A percentile compares a stretch with the other conserved stretches of the same genome.
phyloP scores from a whole-genome alignment of 2,113 vertebrate species.

The Psittacula cyanocephala region DNA sequence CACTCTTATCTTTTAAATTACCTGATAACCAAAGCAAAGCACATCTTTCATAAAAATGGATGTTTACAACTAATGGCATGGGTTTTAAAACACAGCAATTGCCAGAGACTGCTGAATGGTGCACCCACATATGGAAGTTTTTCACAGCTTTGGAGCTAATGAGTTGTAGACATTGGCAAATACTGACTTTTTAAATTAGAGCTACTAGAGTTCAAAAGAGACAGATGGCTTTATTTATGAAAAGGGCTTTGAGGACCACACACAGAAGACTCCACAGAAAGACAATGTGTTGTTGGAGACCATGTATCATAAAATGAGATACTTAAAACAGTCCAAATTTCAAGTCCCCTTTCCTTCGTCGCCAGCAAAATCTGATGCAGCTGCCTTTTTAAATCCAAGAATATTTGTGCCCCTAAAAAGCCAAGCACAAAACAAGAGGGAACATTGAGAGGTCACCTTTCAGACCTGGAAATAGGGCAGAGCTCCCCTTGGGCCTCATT shows the following conservation, averaged over 20 bases:
- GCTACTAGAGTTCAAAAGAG: conserved; percentile 44
- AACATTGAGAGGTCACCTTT: background rate
- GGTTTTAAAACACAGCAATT: background rate
- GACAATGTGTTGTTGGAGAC: background rate
- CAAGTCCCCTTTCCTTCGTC: background rate
- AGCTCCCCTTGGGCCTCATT: background rate
- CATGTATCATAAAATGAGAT: background rate
- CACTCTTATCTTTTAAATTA: background rate
- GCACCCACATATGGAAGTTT: background rate
- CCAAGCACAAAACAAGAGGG: background rate
- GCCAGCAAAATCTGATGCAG: background rate
- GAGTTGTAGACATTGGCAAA: conserved; percentile 50
- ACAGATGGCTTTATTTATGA: conserved; percentile 55
- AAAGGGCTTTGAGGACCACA: conserved; percentile 20
- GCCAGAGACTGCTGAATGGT: background rate
- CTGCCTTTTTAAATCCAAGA: background rate
- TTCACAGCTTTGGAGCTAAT: conserved; percentile 49
- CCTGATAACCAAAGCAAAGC: background rate
- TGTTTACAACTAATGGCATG: background rate
- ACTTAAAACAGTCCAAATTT: background rate
- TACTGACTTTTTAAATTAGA: conserved; percentile 38
- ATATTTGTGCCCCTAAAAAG: background rate
- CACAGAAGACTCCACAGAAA: background rate
- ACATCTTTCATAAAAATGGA: background rate
- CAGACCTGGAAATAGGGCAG: background rate